Base-by-base conservation (phyloP, 1,140 invertebrate species). In the Hycleus phaleratus region DNA sequence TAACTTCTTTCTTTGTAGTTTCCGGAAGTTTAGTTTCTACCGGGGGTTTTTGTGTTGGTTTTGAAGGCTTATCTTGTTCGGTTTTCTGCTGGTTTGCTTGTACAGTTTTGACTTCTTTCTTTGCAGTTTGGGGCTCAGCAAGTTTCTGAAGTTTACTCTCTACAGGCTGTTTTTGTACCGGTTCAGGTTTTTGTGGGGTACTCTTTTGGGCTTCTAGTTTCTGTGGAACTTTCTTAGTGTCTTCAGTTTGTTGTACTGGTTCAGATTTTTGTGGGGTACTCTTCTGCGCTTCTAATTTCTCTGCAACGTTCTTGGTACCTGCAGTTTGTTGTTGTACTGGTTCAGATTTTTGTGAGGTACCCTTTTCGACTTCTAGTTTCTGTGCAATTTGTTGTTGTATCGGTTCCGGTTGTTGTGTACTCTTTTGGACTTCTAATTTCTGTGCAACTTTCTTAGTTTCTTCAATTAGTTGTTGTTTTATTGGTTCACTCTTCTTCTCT, bases 31-130 rank as follows among this genome's bases (percentile, higher is more conserved):
- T 12, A 12, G 40, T 50, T 60, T 43, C 59, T 51, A 59, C 59
- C 11, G 32, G 4, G 32, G 67, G 54, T 61, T 70, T 56, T 43
- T 59, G 56, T 44, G 63, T 57, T 26, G 55, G 10, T 18, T 18
- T 18, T 18, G 18, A 18, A 10, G 46, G 12, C 32, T 32, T 32
- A 32, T 32, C 18, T 18, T 18, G 18, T 18, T 18, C 32, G 32
- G 7, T 32, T 32, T 32, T 47, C 10, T 18, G 18, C 18, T 24
- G n/a, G 5, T 18, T 53, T 51, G 10, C 46, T 55, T 56, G 25
- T 46, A 59, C 48, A 54, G 59, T 26, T 64, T 71, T 44, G 51
- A 45, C 26, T 63, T 38, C 9, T 38, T 18, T 18, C 18, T 18
- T 18, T 18, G 18, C 18, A 18, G 18, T 18, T 18, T 18, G 18